Base-by-base conservation (phyloP, 1,140 invertebrate species). In the Bombus confusus region DNA sequence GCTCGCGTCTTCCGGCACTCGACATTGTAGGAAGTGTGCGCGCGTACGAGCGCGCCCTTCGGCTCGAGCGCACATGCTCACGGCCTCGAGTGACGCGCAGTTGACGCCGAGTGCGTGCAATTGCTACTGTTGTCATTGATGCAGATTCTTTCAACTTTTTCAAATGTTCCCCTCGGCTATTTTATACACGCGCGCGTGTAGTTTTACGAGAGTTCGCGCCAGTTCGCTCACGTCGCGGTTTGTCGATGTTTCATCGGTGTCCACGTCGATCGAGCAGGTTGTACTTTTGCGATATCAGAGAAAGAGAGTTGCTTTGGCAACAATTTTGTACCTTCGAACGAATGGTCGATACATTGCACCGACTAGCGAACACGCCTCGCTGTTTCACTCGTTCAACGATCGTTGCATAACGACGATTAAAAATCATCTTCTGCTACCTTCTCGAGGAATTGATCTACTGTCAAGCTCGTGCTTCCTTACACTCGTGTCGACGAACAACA, bases 1-100 rank as follows among this genome's bases (percentile, higher is more conserved):
- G 52, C 52, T n/a, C 68, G 28, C 83, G 52, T 85, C 83, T 80
- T 85, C 83, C 83, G 83, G 77, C 39, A 85, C 83, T 85, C 52
- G 76, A 80, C 83, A 80, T 85, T 64, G 83, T 73, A 80, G 76
- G 57, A 85, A 80, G 77, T 25, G 69, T 43, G 64, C 64, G 64
- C 41, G 52, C 52, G 71, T 52, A 73, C 37, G 71, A 47, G 43
- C 73, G n/a, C 12, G 43, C 64, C 39, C 75, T 59, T 84, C 47
- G 76, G 37, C 41, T 76, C 62, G 8, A 31, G 76, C 77, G 52
- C 69, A 28, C 34, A 64, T 28, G 68, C 28, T 72, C 74, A 28
- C 41, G 57, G 52, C 15, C 72, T 64, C 25, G 57, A 76, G 80
- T 43, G 69, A 66, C 59, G 66, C 18, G 25, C 10, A 59, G 68